A percentile compares a stretch with the other conserved stretches of the same genome.
These are phyloP conservation scores for Mastacembelus armatus DNA, from an alignment of 2,797 vertebrate species.

Conservation along the genomic window DNA sequence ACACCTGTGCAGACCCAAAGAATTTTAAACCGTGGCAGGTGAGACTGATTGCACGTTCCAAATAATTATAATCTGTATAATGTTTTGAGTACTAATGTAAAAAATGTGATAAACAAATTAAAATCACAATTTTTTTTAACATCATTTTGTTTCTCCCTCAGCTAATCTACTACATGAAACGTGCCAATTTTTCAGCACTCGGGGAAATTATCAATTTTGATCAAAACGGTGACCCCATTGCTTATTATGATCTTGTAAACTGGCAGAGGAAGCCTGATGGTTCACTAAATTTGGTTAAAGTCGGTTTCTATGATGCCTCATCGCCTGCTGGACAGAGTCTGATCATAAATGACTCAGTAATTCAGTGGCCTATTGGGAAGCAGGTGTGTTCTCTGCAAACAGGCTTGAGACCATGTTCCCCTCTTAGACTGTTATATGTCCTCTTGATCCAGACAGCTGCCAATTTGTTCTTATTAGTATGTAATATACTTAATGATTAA, in stretches of 20 bases:
- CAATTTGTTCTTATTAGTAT: constrained; percentile 27
- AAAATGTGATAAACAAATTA: neutral
- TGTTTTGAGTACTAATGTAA: too few relatives aligned
- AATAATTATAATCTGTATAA: neutral
- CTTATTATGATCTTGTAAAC: constrained; percentile 84
- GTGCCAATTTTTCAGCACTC: constrained; percentile 70
- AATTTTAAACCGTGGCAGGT: constrained; percentile 78
- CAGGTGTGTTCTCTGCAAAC: constrained; percentile 75
- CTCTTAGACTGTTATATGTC: constrained; percentile 56
- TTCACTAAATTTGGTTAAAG: constrained; percentile 73
- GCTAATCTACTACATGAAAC: constrained; percentile 81
- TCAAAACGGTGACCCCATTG: constrained; percentile 81
- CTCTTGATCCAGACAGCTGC: constrained; percentile 43
- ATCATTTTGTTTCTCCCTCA: constrained; percentile 29
- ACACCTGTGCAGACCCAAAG: constrained; percentile 67
- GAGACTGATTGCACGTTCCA: neutral
- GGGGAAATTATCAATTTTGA: constrained; percentile 81
- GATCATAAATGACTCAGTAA: constrained; percentile 71
- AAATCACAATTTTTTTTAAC: neutral
- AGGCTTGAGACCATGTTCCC: constrained; percentile 57
- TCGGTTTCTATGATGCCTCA: constrained; percentile 81
- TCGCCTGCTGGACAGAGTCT: constrained; percentile 58
- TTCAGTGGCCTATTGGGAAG: constrained; percentile 75
- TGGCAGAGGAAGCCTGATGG: constrained; percentile 76
- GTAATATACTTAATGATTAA: constrained; percentile 17